phyloP scores from a whole-genome alignment of 2,888 invertebrate species.

The Torymus aiolomorphi region DNA sequence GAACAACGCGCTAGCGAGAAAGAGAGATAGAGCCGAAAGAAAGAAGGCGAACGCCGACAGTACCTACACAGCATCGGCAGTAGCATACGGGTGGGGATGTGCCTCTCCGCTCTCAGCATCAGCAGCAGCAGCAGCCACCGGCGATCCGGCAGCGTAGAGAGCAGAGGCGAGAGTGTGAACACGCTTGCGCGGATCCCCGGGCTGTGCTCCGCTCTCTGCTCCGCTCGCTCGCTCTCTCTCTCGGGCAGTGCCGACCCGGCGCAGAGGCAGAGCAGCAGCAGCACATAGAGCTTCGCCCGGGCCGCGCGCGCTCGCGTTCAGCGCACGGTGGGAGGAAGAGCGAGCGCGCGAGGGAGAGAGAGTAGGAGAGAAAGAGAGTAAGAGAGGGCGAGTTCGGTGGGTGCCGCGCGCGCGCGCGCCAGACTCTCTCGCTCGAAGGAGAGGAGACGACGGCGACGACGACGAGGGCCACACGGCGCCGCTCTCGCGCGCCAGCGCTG shows the following conservation, averaged over 20 bases:
- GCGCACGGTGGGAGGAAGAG: no score
- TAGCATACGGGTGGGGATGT: no score
- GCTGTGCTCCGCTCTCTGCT: conserved; percentile 70
- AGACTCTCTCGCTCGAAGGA: no score
- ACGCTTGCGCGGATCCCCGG: conserved; percentile 75
- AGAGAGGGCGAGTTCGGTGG: neutral
- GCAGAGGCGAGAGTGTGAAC: conserved; percentile 65
- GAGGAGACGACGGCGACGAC: neutral
- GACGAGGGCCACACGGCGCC: neutral
- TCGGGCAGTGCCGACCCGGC: conserved; percentile 73
- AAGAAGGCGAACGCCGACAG: no score
- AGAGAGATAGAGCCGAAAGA: neutral
- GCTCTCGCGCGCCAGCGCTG: neutral
- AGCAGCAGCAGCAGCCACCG: conserved; percentile 63
- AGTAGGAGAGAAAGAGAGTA: neutral
- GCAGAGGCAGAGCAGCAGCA: conserved; percentile 59
- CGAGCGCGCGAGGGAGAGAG: neutral
- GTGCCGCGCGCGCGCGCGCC: no score
- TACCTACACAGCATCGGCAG: no score
- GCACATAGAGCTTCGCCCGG: conserved; percentile 74
- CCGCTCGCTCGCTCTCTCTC: conserved; percentile 58
- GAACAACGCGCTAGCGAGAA: neutral
- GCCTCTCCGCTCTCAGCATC: conserved; percentile 15
- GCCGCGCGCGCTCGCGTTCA: conserved; percentile 61
- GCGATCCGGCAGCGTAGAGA: conserved; percentile 50